phyloP scores from a whole-genome alignment of 2,888 invertebrate species.

The Trisateles emortualis region DNA sequence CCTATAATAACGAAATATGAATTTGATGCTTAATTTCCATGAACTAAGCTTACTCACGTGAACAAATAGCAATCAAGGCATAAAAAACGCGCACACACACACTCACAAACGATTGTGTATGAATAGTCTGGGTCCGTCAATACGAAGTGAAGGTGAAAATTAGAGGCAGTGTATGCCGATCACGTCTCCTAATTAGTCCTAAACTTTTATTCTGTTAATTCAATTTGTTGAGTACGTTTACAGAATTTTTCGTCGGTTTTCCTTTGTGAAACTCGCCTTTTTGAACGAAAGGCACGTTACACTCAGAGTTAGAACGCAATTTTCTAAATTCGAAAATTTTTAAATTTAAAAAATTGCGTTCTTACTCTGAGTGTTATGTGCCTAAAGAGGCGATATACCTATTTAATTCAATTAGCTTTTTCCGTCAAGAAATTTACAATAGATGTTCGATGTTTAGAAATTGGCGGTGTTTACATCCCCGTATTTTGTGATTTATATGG shows the following conservation, averaged over 20 bases:
- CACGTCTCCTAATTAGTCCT: slow-evolving; percentile 3
- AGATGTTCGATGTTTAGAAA: too few relatives aligned
- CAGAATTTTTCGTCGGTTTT: not conserved
- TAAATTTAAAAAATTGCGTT: too few relatives aligned
- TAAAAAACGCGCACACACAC: not conserved
- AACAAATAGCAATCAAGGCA: not conserved
- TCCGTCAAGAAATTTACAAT: too few relatives aligned
- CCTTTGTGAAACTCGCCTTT: not conserved
- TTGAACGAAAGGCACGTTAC: not conserved
- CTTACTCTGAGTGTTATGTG: not conserved
- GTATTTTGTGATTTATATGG: too few relatives aligned
- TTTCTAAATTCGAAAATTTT: too few relatives aligned
- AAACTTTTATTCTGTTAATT: slow-evolving; percentile 5
- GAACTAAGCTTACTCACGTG: not conserved
- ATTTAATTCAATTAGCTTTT: too few relatives aligned
- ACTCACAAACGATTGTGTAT: not conserved
- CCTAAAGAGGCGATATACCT: too few relatives aligned
- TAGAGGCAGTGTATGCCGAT: not conserved
- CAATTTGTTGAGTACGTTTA: not conserved
- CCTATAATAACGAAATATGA: not conserved
- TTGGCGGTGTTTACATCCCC: too few relatives aligned
- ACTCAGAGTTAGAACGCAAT: too few relatives aligned
- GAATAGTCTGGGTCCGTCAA: not conserved
- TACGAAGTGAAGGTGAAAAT: not conserved
- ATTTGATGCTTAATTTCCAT: not conserved